phyloP scores from a whole-genome alignment of 1,140 invertebrate species.

The Cydia strobilella region DNA sequence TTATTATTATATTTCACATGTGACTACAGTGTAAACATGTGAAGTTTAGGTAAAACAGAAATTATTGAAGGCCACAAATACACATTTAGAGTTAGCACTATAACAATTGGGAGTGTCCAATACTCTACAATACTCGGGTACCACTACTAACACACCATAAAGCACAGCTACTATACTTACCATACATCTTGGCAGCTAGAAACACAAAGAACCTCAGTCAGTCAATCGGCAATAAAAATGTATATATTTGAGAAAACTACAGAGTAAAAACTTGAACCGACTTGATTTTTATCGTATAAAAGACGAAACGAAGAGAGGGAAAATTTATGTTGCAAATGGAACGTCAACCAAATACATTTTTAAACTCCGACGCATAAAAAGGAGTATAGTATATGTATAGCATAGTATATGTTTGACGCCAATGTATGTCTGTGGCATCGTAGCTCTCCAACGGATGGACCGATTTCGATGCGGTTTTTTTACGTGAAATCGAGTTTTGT shows the following conservation, averaged over 20 bases:
- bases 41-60: neutral
- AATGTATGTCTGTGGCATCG: no score
- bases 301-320: no score
- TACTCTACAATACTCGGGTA: neutral
- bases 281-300: no score
- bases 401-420: no score
- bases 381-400: no score
- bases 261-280: neutral
- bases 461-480: no score
- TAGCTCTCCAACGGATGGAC: no score
- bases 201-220: constrained; percentile 42
- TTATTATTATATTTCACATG: no score
- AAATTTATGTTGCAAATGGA: no score
- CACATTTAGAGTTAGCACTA: neutral
- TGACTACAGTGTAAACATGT: neutral
- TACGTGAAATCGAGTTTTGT: no score
- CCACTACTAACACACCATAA: constrained; percentile 32
- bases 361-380: no score
- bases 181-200: constrained; percentile 73
- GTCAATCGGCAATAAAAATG: constrained; percentile 16
- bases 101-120: neutral
- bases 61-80: neutral
- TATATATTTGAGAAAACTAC: neutral
- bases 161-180: constrained; percentile 54
- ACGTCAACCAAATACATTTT: no score